Evolutionary conservation across 2,888 invertebrate species (phyloP).

Genomic region (Acanthococcus lagerstroemiae): DNA sequence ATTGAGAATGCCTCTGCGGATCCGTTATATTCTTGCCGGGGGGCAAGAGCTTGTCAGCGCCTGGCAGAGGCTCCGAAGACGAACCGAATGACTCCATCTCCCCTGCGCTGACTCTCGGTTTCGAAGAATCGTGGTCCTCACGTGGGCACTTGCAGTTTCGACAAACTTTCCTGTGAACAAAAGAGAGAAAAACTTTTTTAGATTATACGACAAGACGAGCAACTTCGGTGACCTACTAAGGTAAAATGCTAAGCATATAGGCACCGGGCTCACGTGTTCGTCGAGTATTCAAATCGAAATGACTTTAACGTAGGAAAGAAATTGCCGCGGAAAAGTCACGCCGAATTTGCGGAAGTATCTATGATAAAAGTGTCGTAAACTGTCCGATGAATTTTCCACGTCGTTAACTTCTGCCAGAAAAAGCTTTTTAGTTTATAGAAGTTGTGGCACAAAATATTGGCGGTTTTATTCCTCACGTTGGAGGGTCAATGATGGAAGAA

Average conservation of each 20-base stretch:
- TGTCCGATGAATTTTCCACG: background rate
- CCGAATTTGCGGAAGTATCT: background rate
- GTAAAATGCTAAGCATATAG: no score
- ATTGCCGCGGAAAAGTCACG: no score
- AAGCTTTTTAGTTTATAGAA: no score
- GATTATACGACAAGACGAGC: background rate
- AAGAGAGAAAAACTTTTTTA: conserved; percentile 37
- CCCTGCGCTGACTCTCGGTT: background rate
- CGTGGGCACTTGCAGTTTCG: conserved; percentile 66
- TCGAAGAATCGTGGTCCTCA: conserved; percentile 42
- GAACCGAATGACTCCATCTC: conserved; percentile 8
- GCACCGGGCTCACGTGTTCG: no score
- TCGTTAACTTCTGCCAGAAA: background rate
- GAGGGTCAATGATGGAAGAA: no score
- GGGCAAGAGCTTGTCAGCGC: conserved; percentile 49
- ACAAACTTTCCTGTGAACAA: conserved; percentile 65
- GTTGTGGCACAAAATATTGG: no score
- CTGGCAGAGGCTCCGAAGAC: conserved; percentile 38
- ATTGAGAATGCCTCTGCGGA: conserved; percentile 77
- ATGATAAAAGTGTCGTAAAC: background rate
- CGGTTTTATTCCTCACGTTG: no score
- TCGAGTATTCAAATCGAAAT: background rate
- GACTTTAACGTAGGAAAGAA: background rate
- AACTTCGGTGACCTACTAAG: background rate
- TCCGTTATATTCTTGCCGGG: conserved; percentile 50